Evolutionary conservation across 2,797 vertebrate species (phyloP), one percentile per base, ranked within the genome.

Genomic region (Coranthus polyacanthus): DNA sequence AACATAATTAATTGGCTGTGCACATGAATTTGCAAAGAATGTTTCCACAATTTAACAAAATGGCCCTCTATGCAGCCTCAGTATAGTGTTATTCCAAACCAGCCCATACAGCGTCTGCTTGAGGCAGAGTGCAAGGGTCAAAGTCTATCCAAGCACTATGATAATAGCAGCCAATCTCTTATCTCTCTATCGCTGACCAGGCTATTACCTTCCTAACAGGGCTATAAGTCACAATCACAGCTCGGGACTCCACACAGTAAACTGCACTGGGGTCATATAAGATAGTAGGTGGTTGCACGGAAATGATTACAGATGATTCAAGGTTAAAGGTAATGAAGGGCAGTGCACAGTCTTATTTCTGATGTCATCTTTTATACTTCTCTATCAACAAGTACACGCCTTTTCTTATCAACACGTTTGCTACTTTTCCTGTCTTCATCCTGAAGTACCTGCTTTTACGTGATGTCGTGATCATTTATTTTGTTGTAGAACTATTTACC

Each of bases 81-180:
- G 50, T n/a, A 4, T 43, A 47, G 15, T 6, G 32, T 24, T 55
- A 12, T 41, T 41, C 13, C 24, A 45, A 7, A 46, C 20, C 36
- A 16, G 60, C 10, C 21, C 2, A 15, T 17, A 43, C 10, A 57
- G 13, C 57, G 15, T 51, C 38, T 42, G 11, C 44, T 60, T 45
- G 15, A 42, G 49, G 56, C 41, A 72, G 22, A 63, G 72, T 60
- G 65, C 72, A 77, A 75, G 18, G 82, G 73, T 90, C 83, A 85
- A 90, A 91, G 87, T 92, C 85, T 61, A 13, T 50, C n/a, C 26
- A 36, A 24, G 69, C 52, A 38, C 45, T 78, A 49, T 72, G 84
- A 83, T 88, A 78, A 88, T 54, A 62, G 77, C 53, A 67, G 56
- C 47, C 54, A 72, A 72, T 81, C 78, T 62, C 63, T 61, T 39